phyloP scores from a whole-genome alignment of 2,797 vertebrate genomes.

The Onychomys torridus region DNA sequence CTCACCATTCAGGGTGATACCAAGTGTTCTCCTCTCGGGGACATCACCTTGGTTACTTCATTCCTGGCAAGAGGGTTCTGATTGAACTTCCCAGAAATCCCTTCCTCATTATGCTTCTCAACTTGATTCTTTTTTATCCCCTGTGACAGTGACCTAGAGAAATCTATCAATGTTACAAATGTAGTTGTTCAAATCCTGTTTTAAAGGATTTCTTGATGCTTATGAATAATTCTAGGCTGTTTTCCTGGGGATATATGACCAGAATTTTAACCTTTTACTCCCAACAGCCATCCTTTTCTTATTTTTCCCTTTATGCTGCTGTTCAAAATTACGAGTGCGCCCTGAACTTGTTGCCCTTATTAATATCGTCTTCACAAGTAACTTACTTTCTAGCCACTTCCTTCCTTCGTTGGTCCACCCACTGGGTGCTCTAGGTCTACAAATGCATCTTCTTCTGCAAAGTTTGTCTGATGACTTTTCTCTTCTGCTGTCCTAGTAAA shows the following conservation, averaged over 20 bases:
- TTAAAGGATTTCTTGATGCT: background rate
- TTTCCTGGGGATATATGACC: background rate
- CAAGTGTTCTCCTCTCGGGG: background rate
- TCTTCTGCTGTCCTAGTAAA: background rate
- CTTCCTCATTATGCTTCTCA: background rate
- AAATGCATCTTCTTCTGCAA: background rate
- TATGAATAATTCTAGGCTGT: background rate
- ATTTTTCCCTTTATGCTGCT: background rate
- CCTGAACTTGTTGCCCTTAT: background rate
- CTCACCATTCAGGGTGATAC: background rate
- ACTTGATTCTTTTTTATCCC: background rate
- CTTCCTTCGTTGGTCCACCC: background rate
- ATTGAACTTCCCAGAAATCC: background rate
- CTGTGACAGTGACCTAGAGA: background rate
- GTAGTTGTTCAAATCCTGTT: background rate
- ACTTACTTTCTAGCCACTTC: background rate
- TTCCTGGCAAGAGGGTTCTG: background rate
- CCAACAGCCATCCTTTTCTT: background rate
- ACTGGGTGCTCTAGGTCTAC: background rate
- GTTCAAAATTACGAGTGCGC: fast-evolving
- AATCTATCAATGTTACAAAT: constrained; percentile 9
- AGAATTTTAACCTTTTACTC: background rate
- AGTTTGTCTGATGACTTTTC: background rate
- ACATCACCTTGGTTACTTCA: background rate
- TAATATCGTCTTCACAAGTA: background rate